A percentile compares a stretch with the other conserved stretches of the same genome.
Evolutionary conservation across 2,797 vertebrate genomes (phyloP).

Genomic region (Morus bassanus): DNA sequence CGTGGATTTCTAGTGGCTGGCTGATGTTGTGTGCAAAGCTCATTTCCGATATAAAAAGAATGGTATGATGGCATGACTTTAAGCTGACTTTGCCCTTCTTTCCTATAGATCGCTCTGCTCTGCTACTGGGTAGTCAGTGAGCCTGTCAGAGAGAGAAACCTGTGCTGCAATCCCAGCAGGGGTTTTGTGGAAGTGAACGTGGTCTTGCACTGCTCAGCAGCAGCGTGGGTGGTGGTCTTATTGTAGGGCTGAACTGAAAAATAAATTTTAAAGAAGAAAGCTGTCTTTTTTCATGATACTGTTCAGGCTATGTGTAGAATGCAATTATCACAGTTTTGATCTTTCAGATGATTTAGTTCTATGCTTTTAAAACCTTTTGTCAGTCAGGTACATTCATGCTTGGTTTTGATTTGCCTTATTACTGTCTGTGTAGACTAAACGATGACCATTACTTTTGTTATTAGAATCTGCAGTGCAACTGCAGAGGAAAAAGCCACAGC

Average conservation of each 20-base stretch:
- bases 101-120: neutral
- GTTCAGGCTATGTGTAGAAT: neutral
- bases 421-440: conserved; percentile 17
- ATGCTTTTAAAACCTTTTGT: neutral
- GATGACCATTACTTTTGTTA: conserved; percentile 33
- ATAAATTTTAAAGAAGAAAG: neutral
- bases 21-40: neutral
- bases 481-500: conserved; percentile 12
- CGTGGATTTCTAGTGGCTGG: neutral
- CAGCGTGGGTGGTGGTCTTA: neutral
- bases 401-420: conserved; percentile 55
- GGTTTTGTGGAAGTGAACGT: fast-evolving
- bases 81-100: neutral
- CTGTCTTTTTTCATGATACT: neutral
- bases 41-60: no score
- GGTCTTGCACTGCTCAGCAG: neutral
- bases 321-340: neutral
- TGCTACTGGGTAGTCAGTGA: neutral
- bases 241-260: neutral
- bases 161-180: neutral
- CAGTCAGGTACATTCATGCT: conserved; percentile 11
- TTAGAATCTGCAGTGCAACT: conserved; percentile 21
- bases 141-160: neutral
- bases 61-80: fast-evolving
- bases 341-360: conserved; percentile 29